Base-by-base conservation (phyloP, 2,113 vertebrate genomes). In the Cyprinodon variegatus region DNA sequence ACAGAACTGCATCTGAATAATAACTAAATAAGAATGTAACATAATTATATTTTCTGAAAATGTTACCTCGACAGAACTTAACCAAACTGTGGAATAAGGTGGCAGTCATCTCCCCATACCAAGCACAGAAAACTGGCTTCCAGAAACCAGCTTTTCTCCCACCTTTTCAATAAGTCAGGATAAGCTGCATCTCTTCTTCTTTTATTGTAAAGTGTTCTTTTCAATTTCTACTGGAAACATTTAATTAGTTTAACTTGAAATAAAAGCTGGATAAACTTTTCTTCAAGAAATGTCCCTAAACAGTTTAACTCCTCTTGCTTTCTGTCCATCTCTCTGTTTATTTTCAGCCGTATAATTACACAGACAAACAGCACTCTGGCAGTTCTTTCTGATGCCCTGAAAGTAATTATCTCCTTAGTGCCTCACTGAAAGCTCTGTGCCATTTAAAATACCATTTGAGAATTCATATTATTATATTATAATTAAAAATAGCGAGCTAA, bases 401-500 rank as follows among this genome's bases (percentile, higher is more conserved):
- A 72, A 22, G 1, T 53, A 22, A 48, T 29, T 53, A 11, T 2
- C 60, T 74, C n/a, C 57, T 65, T 61, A 57, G 39, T 46, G 20
- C n/a, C 15, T 4, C 14, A 43, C 39, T 20, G 43, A 72, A 46
- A 20, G 60, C 41, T 48, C 36, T 37, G 39, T 12, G 64, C 65
- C 20, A 60, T 72, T 65, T 78, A 59, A 68, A 78, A 70, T 57
- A 38, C 41, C 14, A 36, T 37, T 36, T 0, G 11, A 68, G 59
- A 72, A 15, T 57, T 57, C 20, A 7, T 57, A n/a, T 57, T 57
- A 57, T 57, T 20, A 57, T 57, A 57, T 4, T 74, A 59, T 17
- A 70, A 41, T 68, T 65, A 57, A 65, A 74, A 76, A 74, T 45
- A 57, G 48, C 61, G 61, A 66, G 66, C 36, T 64, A n/a, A 0